Evolutionary conservation across 2,797 vertebrate genomes (phyloP).

Genomic region (Sebastes trivittatus): DNA sequence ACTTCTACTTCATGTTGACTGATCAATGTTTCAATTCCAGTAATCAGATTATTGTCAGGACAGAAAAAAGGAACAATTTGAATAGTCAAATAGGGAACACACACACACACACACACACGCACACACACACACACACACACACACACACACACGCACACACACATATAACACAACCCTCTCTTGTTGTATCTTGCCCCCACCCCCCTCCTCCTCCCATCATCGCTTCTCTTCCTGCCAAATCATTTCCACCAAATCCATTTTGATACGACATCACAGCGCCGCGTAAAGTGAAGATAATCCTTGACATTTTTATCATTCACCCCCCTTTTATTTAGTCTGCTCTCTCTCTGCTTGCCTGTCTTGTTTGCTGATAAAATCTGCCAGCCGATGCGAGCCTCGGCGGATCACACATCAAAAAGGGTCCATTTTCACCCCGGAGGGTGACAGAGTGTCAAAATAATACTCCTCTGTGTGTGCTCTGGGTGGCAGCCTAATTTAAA

Average conservation of each 20-base stretch:
- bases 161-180: conserved; percentile 24
- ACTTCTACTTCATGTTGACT: conserved; percentile 18
- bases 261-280: conserved; percentile 80
- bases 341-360: conserved; percentile 71
- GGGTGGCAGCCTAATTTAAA: conserved; percentile 80
- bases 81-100: conserved; percentile 31
- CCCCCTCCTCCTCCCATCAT: conserved; percentile 21
- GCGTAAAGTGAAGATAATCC: conserved; percentile 79
- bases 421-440: conserved; percentile 52
- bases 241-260: conserved; percentile 79
- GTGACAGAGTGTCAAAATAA: conserved; percentile 79
- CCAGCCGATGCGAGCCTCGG: conserved; percentile 70
- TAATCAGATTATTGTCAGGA: conserved; percentile 47
- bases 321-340: conserved; percentile 66
- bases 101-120: not conserved
- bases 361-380: conserved; percentile 82
- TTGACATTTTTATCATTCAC: conserved; percentile 76
- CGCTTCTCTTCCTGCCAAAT: conserved; percentile 72
- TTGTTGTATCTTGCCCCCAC: conserved; percentile 30
- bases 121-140: not conserved
- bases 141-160: conserved; percentile 7
- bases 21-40: conserved; percentile 23
- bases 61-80: conserved; percentile 12
- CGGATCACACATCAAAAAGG: conserved; percentile 84
- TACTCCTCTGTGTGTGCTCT: conserved; percentile 72